phyloP scores from a whole-genome alignment of 2,113 vertebrate species.

The Candoia aspera region DNA sequence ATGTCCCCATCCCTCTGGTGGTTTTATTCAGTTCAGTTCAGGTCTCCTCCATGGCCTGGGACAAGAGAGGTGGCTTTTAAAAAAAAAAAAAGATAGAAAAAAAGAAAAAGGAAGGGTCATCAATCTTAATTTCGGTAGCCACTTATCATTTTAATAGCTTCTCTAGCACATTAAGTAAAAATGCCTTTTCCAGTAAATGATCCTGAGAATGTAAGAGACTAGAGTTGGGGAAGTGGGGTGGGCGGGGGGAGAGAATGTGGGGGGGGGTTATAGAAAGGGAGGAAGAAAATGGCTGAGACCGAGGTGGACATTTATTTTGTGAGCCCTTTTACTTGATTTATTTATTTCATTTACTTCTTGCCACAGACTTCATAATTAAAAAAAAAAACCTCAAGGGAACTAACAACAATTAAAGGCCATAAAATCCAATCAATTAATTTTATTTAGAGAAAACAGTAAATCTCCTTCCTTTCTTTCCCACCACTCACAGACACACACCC shows the following conservation, averaged over 20 bases:
- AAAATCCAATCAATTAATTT: not conserved
- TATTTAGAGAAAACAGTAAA: not conserved
- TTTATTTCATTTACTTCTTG: constrained; percentile 6
- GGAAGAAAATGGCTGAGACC: not conserved
- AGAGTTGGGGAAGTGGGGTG: not conserved
- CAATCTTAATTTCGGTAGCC: constrained; percentile 18
- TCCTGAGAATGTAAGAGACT: not conserved
- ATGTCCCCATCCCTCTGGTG: not conserved
- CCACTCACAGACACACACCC: not conserved
- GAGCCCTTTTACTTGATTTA: not conserved
- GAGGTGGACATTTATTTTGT: not conserved
- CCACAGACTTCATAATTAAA: not conserved
- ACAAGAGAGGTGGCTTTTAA: not conserved
- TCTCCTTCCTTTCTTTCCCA: not conserved
- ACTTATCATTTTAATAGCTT: constrained; percentile 32
- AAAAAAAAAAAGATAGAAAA: not conserved
- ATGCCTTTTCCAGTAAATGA: constrained; percentile 20
- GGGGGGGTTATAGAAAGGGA: not conserved
- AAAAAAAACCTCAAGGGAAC: not conserved
- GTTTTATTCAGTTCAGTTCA: not conserved
- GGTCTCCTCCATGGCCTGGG: not conserved
- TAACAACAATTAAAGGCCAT: not conserved
- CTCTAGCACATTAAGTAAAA: constrained; percentile 13
- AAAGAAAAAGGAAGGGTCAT: not conserved
- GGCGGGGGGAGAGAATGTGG: not conserved